Percentiles rank a stretch among this genome's conserved stretches.
Conservation (phyloP, 2,113 vertebrate species). For the Dicrurus megarhynchus region DNA sequence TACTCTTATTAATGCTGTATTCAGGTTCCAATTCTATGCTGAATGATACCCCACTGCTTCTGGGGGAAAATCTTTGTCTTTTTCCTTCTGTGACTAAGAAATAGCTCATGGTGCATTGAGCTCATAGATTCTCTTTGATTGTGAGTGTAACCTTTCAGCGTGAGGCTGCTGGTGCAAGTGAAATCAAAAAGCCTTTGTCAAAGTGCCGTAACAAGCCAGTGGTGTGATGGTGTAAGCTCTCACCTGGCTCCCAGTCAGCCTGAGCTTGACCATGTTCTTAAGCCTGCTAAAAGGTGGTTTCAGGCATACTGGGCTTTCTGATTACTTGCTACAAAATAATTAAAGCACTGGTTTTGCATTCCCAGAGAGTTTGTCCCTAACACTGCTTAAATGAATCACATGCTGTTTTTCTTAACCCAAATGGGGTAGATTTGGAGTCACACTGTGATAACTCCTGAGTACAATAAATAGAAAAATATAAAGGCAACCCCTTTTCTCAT, state of each 20-base stretch:
- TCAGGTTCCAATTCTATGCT: neutral
- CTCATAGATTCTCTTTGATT: conserved; percentile 4
- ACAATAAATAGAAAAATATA: neutral
- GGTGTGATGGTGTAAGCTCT: neutral
- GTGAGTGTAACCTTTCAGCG: neutral
- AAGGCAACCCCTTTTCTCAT: neutral
- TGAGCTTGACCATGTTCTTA: neutral
- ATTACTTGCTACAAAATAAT: neutral
- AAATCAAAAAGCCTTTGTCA: conserved; percentile 33
- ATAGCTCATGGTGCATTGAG: neutral
- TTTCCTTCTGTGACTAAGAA: conserved; percentile 9
- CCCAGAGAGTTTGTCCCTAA: neutral
- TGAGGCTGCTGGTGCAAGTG: neutral
- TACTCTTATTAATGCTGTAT: neutral
- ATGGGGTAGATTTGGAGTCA: neutral
- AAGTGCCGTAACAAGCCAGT: neutral
- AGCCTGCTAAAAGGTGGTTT: neutral
- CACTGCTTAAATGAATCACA: neutral
- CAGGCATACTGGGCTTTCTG: neutral
- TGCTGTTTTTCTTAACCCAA: neutral
- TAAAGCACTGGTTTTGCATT: neutral
- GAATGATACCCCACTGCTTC: neutral
- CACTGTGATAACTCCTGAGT: neutral
- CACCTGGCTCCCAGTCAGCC: neutral
- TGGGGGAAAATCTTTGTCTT: neutral